Conservation (phyloP, 2,797 vertebrate genomes). For the Eupleurogrammus muticus region DNA sequence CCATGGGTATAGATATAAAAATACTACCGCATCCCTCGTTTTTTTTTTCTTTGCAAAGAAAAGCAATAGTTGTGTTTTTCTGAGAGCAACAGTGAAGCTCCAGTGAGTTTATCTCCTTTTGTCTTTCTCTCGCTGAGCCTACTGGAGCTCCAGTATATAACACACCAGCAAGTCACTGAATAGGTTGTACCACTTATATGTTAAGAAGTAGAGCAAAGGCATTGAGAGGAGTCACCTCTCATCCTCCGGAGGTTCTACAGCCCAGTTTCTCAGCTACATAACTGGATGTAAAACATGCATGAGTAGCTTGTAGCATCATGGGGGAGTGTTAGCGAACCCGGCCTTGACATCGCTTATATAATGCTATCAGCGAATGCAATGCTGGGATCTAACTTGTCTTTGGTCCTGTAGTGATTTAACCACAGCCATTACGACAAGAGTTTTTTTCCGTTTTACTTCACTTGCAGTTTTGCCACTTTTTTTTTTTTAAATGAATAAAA, state of each 20-base stretch:
- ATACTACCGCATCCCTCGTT: background rate
- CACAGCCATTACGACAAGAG: conserved; percentile 16
- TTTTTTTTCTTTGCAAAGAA: background rate
- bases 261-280: conserved; percentile 49
- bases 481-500: conserved; percentile 36
- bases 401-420: conserved; percentile 16
- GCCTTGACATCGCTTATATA: conserved; percentile 73
- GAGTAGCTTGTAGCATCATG: conserved; percentile 68
- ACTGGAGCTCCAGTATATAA: background rate
- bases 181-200: conserved; percentile 31
- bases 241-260: conserved; percentile 56
- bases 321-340: conserved; percentile 58
- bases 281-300: conserved; percentile 75
- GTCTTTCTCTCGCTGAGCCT: conserved; percentile 1
- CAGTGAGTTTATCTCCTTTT: background rate
- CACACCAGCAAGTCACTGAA: background rate
- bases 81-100: background rate
- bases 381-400: conserved; percentile 18
- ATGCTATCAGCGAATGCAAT: conserved; percentile 52
- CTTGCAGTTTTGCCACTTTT: conserved; percentile 41
- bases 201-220: conserved; percentile 50
- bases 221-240: conserved; percentile 42
- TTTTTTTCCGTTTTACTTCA: conserved; percentile 5
- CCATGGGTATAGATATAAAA: conserved; percentile 9
- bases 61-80: conserved; percentile 6